Evolutionary conservation across 92 coral and sea anemone species (phyloP), one percentile per base, ranked within the genome.

Genomic region (Palythoa heliodiscus): DNA sequence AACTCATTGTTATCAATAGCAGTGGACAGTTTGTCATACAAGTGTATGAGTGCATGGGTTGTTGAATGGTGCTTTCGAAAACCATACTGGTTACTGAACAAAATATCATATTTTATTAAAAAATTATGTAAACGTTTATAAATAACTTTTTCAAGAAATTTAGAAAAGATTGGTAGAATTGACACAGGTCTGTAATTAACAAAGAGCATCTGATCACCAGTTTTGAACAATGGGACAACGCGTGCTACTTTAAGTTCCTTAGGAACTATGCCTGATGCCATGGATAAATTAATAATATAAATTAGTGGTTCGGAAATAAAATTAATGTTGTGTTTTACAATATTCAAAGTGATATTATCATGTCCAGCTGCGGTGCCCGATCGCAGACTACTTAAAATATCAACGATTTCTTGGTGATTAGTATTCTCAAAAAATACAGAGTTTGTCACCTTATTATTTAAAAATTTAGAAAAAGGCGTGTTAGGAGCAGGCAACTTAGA

Each of bases 41-140:
- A 76, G 2, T 77, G 91, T 55, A 85, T 52, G n/a, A 88, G 71
- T 16, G 88, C 88, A 74, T 48, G 71, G 52, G 88, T 47, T 68
- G 91, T 88, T 15, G 88, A 88, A 66, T 83, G 88, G 48, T 88
- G 64, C 78, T 88, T 88, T 38, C 91, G 25, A 63, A 88, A 88
- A n/a, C 91, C 88, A 52, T 88, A 88, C 75, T 88, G 90, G 82
- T 88, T 73, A 14, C 47, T 10, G 39, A 73, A 73, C 77, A 73
- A 73, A 82, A 82, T 82, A 74, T 81, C 72, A 83, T 72, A 74
- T 74, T 73, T 88, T 25, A 71, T 77, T 17, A 88, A 61, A 88
- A 25, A 88, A 60, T 40, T 57, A 20, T 64, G 12, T 68, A 82
- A 64, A 20, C 83, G 87, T 22, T 55, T 82, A 74, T 75, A 82